Evolutionary conservation across 2,797 vertebrate species (phyloP).

Genomic region (Perdix hodgsoniae): DNA sequence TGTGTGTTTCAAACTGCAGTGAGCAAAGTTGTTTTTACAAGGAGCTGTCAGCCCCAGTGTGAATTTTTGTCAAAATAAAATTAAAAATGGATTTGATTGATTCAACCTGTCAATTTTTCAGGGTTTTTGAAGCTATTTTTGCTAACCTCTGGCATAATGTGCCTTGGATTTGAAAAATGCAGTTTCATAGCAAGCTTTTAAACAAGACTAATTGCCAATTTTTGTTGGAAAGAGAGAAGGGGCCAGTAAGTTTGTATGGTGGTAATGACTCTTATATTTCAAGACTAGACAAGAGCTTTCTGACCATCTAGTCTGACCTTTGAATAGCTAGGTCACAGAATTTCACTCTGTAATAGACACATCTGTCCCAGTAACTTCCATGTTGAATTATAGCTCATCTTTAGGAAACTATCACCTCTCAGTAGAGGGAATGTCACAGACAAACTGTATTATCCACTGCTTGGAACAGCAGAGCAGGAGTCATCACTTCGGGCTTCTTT

Average conservation of each 20-base stretch:
- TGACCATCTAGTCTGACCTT: constrained; percentile 37
- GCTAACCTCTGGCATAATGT: constrained; percentile 57
- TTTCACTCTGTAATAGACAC: constrained; percentile 50
- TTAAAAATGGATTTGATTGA: constrained; percentile 76
- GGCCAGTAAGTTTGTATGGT: constrained; percentile 6
- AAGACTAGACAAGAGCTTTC: constrained; percentile 37
- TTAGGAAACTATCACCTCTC: constrained; percentile 23
- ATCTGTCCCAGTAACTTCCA: constrained; percentile 48
- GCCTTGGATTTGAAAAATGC: constrained; percentile 69
- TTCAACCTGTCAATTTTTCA: constrained; percentile 62
- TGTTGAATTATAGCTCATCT: constrained; percentile 22
- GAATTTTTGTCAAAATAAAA: constrained; percentile 74
- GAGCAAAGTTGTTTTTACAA: constrained; percentile 64
- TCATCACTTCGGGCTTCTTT: not conserved
- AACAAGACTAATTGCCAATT: constrained; percentile 40
- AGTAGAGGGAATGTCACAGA: constrained; percentile 26
- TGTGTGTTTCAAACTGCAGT: constrained; percentile 53
- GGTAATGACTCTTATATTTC: constrained; percentile 22
- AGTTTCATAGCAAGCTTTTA: constrained; percentile 44
- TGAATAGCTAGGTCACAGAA: constrained; percentile 51
- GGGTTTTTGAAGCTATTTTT: constrained; percentile 68
- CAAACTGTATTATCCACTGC: constrained; percentile 25
- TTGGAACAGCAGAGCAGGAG: constrained; percentile 7
- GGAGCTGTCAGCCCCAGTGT: constrained; percentile 61
- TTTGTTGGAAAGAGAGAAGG: constrained; percentile 19